Conservation (phyloP, 1,140 invertebrate species). For the Dreissena polymorpha region DNA sequence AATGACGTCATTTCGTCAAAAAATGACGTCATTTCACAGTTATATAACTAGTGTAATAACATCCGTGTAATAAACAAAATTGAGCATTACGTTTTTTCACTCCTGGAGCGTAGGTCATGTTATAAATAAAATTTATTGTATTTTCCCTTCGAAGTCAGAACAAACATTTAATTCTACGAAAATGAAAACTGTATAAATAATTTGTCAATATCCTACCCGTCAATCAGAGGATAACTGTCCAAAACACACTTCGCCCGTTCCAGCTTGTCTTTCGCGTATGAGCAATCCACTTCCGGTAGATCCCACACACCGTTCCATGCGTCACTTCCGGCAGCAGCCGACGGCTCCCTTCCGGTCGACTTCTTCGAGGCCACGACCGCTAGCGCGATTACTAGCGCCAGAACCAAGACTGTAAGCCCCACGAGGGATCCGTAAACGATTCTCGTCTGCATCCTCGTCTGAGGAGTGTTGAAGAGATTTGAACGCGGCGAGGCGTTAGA, state of each 20-base stretch:
- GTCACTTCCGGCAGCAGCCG: background rate
- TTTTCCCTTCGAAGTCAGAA: too few species aligned
- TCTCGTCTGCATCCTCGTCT: slow-evolving; percentile 4
- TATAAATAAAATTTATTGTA: too few species aligned
- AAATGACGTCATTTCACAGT: too few species aligned
- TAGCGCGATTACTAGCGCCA: slow-evolving; percentile 56
- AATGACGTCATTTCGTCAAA: too few species aligned
- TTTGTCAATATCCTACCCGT: slow-evolving; percentile 82
- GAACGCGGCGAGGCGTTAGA: background rate
- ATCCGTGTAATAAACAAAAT: too few species aligned
- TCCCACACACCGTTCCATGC: background rate
- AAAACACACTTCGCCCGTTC: slow-evolving; percentile 82
- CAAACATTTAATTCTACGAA: too few species aligned
- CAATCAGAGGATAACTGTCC: slow-evolving; percentile 84
- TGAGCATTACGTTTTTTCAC: too few species aligned
- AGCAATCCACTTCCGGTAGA: slow-evolving; percentile 40
- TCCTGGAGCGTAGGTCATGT: too few species aligned
- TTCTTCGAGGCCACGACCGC: slow-evolving; percentile 28
- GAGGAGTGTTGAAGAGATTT: background rate
- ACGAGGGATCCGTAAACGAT: slow-evolving; percentile 1
- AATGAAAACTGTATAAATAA: too few species aligned
- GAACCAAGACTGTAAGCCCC: background rate
- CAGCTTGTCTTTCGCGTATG: slow-evolving; percentile 55
- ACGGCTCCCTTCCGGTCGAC: background rate
- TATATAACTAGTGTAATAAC: too few species aligned